Evolutionary conservation across 2,888 invertebrate species (phyloP), one percentile per base, ranked within the genome.

Genomic region (Torymus auratus): DNA sequence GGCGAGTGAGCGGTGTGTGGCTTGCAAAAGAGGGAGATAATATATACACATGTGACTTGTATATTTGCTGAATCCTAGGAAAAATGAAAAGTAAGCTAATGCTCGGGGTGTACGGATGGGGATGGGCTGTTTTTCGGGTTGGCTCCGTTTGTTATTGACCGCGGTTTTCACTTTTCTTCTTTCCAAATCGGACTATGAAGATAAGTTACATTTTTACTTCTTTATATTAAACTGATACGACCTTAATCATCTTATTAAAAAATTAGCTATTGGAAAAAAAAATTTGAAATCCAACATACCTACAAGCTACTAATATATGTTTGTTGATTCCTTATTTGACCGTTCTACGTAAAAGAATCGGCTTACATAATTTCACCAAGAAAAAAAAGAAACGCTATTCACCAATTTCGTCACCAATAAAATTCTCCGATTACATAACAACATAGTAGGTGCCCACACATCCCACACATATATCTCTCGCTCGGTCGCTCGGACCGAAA

Each of bases 1-100:
- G 72, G 64, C 81, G 73, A 80, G 82, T 78, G 80, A 77, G 80
- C 75, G 74, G 70, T n/a, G 53, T 17, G n/a, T 17, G 14, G 12
- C 5, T 14, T 10, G 14, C 5, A 58, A 5, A 28, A 41, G 23
- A 62, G 14, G 52, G 23, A 52, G 20, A 68, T 28, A 28, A 20
- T 20, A 20, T 20, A 20, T 28, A 7, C 7, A 28, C 7, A 28
- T 28, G 28, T 28, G 7, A 20, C 20, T 20, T 28, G 7, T 28
- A 28, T 28, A 28, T 3, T 28, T 2, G 28, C 20, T 68, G 41
- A 4, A 71, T n/a, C 23, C 62, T 56, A 62, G 65, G 67, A 71
- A 78, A 78, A 78, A 67, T 78, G 78, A 77, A 78, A 78, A 71
- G 60, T 15, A 20, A n/a, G 23, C 60, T 15, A 53, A 53, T n/a